Conservation (phyloP, 37 sponge, comb jelly and placozoan genomes). For the Dysidea cf. avara region DNA sequence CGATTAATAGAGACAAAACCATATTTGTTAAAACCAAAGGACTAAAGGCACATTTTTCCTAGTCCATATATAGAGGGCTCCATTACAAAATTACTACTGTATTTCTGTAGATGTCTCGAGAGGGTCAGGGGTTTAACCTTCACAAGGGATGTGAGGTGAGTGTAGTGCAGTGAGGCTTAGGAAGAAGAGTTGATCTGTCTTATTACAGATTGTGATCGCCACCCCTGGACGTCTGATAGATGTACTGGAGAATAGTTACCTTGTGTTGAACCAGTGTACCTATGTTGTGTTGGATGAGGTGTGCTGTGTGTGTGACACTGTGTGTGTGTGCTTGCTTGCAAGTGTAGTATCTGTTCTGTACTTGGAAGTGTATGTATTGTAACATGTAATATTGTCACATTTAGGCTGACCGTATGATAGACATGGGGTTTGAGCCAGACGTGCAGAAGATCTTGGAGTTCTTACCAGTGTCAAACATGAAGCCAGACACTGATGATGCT, state of each 20-base stretch:
- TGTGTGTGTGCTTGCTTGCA: not conserved
- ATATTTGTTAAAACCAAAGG: too few relatives aligned
- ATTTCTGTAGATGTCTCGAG: too few relatives aligned
- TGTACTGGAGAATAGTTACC: conserved; percentile 92
- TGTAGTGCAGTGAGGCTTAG: not conserved
- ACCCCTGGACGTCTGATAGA: conserved; percentile 98
- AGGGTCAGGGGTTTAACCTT: conserved; percentile 96
- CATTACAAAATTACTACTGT: too few relatives aligned
- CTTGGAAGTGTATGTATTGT: not conserved
- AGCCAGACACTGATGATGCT: conserved; percentile 91
- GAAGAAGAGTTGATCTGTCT: not conserved
- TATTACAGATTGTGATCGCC: conserved; percentile 88
- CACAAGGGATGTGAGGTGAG: conserved; percentile 88
- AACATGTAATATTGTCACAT: not conserved
- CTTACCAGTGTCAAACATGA: conserved; percentile 92
- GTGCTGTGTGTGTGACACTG: conserved; percentile 4
- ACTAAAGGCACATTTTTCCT: too few relatives aligned
- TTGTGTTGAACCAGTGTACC: conserved; percentile 90
- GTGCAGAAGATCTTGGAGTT: conserved; percentile 93
- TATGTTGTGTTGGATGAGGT: conserved; percentile 98
- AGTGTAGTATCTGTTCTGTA: not conserved
- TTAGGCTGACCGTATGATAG: conserved; percentile 98
- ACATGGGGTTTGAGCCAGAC: conserved; percentile 98
- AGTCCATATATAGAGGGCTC: too few relatives aligned
- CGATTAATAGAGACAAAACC: too few relatives aligned